These are phyloP conservation scores for Nymphalis c-album DNA, from an alignment of 2,888 invertebrate genomes.

Conservation along the genomic window DNA sequence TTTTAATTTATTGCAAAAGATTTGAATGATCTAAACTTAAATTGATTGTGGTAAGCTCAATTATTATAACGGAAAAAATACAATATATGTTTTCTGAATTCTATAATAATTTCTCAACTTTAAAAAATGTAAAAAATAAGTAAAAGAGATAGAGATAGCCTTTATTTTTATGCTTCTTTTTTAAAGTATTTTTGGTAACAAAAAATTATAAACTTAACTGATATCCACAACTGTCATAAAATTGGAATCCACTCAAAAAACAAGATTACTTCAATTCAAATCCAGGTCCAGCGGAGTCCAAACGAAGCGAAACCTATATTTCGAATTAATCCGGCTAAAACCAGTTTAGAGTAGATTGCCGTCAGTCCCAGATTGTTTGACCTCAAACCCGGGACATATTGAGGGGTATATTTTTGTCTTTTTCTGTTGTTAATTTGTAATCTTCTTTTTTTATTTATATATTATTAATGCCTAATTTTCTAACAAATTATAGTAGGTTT, in stretches of 20 bases:
- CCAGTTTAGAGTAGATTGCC: slow-evolving; percentile 6
- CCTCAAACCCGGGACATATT: slow-evolving; percentile 2
- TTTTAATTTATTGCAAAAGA: too few relatives aligned
- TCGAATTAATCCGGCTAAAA: slow-evolving; percentile 7
- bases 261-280: background rate
- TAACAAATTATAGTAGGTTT: too few relatives aligned
- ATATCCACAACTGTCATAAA: background rate
- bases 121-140: too few relatives aligned
- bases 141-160: too few relatives aligned
- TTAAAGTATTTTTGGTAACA: too few relatives aligned
- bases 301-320: slow-evolving; percentile 6
- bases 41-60: too few relatives aligned
- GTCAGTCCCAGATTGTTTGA: slow-evolving; percentile 9
- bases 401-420: slow-evolving; percentile 5
- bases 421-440: background rate
- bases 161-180: too few relatives aligned
- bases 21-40: too few relatives aligned
- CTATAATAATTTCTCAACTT: too few relatives aligned
- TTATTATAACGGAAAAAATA: too few relatives aligned
- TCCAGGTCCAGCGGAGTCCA: background rate
- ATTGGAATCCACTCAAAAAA: background rate
- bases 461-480: background rate
- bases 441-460: background rate
- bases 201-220: too few relatives aligned
- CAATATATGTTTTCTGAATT: too few relatives aligned